Conservation (phyloP, 2,797 vertebrate genomes). For the Adrianichthys oophorus region DNA sequence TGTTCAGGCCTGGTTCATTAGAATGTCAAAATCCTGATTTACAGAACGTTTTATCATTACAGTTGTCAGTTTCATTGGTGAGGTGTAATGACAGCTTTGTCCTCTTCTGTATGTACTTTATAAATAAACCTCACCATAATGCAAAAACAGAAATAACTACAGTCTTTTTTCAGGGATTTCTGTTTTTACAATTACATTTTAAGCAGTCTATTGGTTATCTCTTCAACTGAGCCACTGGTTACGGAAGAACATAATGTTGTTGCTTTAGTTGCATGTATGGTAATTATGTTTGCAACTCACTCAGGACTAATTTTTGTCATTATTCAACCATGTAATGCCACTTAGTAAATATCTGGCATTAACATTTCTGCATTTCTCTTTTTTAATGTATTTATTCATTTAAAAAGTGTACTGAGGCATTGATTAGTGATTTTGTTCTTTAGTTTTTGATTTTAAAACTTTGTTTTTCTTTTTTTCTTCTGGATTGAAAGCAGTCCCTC, state of each 20-base stretch:
- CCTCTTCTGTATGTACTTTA: too few species aligned
- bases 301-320: neutral
- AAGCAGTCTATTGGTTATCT: neutral
- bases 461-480: slow-evolving; percentile 19
- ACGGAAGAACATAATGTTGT: neutral
- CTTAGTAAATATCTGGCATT: neutral
- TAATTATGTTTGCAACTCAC: neutral
- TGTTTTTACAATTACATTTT: neutral
- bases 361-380: slow-evolving; percentile 14
- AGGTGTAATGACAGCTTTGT: too few species aligned
- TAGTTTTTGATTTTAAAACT: slow-evolving; percentile 20
- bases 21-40: too few species aligned
- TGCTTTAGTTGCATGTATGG: neutral
- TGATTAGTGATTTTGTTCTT: slow-evolving; percentile 28
- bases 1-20: too few species aligned
- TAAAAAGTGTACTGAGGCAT: slow-evolving; percentile 32
- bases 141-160: too few species aligned
- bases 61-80: too few species aligned
- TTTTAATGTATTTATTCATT: slow-evolving; percentile 28
- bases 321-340: slow-evolving; percentile 2
- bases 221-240: neutral
- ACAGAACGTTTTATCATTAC: too few species aligned
- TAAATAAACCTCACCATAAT: too few species aligned
- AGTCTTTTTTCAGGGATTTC: too few species aligned
- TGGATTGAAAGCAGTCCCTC: slow-evolving; percentile 17